Evolutionary conservation across 2,113 vertebrate genomes (phyloP).

Genomic region (Chlamydotis undulata): DNA sequence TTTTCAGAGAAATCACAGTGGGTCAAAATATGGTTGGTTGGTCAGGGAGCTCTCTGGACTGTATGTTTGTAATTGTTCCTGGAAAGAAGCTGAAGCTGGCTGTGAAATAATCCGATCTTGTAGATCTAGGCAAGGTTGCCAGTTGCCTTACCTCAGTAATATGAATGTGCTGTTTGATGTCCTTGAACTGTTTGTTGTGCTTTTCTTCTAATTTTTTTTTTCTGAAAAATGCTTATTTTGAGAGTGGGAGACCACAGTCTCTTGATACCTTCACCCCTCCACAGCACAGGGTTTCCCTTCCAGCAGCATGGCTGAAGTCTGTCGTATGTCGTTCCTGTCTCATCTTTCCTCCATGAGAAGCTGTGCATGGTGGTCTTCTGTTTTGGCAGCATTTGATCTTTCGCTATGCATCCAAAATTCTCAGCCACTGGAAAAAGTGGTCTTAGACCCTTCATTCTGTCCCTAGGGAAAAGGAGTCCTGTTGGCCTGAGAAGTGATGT

Average conservation of each 20-base stretch:
- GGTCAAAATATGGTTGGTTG: background rate
- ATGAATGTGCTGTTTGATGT: background rate
- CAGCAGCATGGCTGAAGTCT: fast-evolving
- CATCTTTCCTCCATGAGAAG: background rate
- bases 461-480: background rate
- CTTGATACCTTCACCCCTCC: background rate
- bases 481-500: background rate
- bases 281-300: background rate
- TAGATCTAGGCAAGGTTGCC: background rate
- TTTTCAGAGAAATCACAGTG: background rate
- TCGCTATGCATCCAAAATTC: background rate
- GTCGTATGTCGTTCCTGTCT: fast-evolving
- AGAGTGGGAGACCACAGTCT: background rate
- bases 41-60: background rate
- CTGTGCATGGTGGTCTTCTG: fast-evolving
- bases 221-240: background rate
- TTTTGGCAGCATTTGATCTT: background rate
- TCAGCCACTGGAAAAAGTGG: background rate
- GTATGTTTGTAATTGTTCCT: background rate
- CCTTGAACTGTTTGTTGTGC: fast-evolving
- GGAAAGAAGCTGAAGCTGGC: background rate
- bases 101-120: background rate
- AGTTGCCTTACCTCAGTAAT: background rate
- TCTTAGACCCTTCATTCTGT: background rate
- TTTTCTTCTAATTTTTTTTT: background rate